A percentile compares a stretch with the other conserved stretches of the same genome.
These are phyloP conservation scores for Phylloscopus collybita DNA, from an alignment of 2,797 vertebrate species.

Conservation along the genomic window DNA sequence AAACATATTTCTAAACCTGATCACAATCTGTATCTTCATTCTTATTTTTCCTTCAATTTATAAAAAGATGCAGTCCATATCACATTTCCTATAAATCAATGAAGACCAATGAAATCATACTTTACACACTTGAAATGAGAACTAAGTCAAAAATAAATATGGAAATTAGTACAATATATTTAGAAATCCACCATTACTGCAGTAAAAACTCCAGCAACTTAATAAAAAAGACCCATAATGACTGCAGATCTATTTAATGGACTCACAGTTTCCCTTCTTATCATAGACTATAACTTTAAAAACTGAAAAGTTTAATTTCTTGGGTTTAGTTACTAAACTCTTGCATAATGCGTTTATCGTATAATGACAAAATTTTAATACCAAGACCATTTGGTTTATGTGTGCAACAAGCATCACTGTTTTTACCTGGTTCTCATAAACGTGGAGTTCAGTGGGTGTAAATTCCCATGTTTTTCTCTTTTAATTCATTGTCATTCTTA, in stretches of 20 bases:
- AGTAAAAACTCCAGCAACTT: background rate
- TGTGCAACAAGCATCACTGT: background rate
- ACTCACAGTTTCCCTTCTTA: background rate
- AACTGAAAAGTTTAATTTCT: background rate
- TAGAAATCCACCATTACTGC: conserved; percentile 1
- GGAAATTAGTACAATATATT: background rate
- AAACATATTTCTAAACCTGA: conserved; percentile 25
- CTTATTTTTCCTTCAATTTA: conserved; percentile 31
- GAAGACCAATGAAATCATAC: background rate
- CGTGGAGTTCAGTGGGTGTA: background rate
- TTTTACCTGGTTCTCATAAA: background rate
- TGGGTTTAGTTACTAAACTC: background rate
- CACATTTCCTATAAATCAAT: conserved; percentile 28
- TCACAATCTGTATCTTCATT: background rate
- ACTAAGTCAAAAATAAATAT: background rate
- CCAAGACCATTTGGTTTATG: background rate
- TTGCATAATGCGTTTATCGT: background rate
- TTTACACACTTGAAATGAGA: background rate
- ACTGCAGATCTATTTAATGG: conserved; percentile 1
- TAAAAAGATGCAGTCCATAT: background rate
- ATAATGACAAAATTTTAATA: conserved; percentile 23
- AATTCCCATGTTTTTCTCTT: background rate
- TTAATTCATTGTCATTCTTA: background rate
- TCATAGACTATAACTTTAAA: background rate
- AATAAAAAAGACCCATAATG: background rate